Evolutionary conservation across 1,140 invertebrate species (phyloP), one percentile per base, ranked within the genome.

Genomic region (Trachymyrmex cornetzi): DNA sequence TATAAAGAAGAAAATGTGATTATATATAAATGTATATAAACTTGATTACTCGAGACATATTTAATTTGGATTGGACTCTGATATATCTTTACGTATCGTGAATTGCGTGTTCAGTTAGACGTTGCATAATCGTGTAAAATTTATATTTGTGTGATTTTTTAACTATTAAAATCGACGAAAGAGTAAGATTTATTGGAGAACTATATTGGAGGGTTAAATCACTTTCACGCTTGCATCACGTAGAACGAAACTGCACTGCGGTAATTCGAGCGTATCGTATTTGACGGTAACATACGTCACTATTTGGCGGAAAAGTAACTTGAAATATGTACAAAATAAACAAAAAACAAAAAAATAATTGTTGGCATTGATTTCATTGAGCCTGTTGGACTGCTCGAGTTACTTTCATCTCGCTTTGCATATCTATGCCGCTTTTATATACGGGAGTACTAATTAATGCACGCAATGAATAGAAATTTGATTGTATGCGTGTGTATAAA

Each of bases 371-470:
- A 77, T 89, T 89, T 80, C 63, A 77, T 82, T 72, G 77, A 72
- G n/a, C 64, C 48, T 74, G 59, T 77, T 34, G 22, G 22, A 66
- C 7, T 64, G 50, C 59, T 85, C 84, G 61, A 77, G 53, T 86
- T 82, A 86, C 66, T 22, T 16, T 6, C 30, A 77, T 87, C 50
- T 50, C 77, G 89, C 77, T 89, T 87, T 75, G 53, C 38, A 72
- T 61, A 79, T 63, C 69, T 61, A 55, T 34, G 61, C 59, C 66
- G 88, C 87, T 92, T 92, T 89, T 88, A 87, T 88, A 82, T 87
- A 80, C 75, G 69, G 87, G 59, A 89, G 61, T 87, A 88, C 66
- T 91, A 91, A 92, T 92, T 92, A 91, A 91, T 91, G 86, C 84
- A 87, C 84, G 85, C 72, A 86, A 66, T 89, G 72, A 89, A 89